A percentile compares a stretch with the other conserved stretches of the same genome.
phyloP scores from a whole-genome alignment of 2,113 vertebrate genomes.

The Bungarus multicinctus region DNA sequence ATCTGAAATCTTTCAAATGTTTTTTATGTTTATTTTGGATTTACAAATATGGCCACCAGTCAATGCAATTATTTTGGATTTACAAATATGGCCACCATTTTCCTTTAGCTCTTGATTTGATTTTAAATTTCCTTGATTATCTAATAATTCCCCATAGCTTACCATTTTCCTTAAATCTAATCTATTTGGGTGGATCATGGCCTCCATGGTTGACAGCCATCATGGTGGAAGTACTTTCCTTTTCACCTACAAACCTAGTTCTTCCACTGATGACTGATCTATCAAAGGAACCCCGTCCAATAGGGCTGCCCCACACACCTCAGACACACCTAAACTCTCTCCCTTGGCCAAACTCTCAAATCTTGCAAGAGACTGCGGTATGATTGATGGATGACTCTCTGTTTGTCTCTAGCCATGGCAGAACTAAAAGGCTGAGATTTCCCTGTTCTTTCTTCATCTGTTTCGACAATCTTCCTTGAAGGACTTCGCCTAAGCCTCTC shows the following conservation, averaged over 20 bases:
- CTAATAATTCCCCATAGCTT: too few species aligned
- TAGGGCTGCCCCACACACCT: neutral
- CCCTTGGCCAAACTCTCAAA: neutral
- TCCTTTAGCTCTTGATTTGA: too few species aligned
- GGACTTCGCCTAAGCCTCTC: neutral
- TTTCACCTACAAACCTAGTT: neutral
- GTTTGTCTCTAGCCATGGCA: neutral
- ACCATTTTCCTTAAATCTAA: too few species aligned
- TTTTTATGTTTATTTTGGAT: too few species aligned
- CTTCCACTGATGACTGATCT: neutral
- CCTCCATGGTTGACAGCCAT: too few species aligned
- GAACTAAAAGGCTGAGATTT: neutral
- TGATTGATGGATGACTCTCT: neutral
- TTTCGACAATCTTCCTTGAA: neutral
- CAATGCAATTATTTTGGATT: too few species aligned
- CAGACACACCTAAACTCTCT: too few species aligned
- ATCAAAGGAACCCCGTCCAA: neutral
- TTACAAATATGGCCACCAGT: too few species aligned
- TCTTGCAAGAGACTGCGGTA: neutral
- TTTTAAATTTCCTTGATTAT: too few species aligned
- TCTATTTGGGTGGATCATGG: too few species aligned
- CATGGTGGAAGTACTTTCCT: fast-evolving
- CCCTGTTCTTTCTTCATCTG: neutral
- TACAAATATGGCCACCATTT: too few species aligned
- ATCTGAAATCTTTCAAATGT: too few species aligned